phyloP scores from a whole-genome alignment of 1,140 invertebrate species.

The Ceratitis capitata region DNA sequence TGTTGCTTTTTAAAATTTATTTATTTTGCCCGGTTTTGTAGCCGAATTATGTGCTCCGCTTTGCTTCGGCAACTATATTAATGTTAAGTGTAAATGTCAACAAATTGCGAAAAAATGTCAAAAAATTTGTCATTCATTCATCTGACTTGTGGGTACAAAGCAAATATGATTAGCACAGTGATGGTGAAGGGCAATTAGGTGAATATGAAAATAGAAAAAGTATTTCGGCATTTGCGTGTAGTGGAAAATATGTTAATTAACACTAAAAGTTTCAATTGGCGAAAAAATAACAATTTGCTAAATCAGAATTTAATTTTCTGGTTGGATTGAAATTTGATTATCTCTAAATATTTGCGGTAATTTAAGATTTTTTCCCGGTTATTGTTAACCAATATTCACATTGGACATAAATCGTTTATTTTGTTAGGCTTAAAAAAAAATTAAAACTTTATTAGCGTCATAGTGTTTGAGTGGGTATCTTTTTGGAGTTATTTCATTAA shows the following conservation, averaged over 20 bases:
- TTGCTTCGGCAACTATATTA: not conserved
- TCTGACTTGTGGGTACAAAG: not conserved
- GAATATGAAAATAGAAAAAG: not conserved
- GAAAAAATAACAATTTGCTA: not conserved
- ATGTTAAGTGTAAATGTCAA: not conserved
- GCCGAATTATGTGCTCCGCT: not conserved
- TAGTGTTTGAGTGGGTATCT: too few species aligned
- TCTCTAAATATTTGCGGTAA: not conserved
- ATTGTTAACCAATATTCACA: not conserved
- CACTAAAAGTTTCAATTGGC: not conserved
- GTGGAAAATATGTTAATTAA: not conserved
- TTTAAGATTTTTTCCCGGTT: not conserved
- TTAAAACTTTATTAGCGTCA: too few species aligned
- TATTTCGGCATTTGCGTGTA: not conserved
- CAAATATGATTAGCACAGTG: not conserved
- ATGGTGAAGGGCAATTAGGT: not conserved
- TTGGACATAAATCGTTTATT: too few species aligned
- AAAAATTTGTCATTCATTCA: not conserved
- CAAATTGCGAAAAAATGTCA: constrained; percentile 12
- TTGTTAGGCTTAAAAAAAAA: too few species aligned
- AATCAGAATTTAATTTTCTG: not conserved
- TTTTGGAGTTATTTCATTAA: not conserved
- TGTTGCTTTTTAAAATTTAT: not conserved
- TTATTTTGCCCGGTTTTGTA: not conserved
- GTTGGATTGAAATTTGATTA: not conserved